Evolutionary conservation across 2,888 invertebrate genomes (phyloP).

Genomic region (Ochropleura plecta): DNA sequence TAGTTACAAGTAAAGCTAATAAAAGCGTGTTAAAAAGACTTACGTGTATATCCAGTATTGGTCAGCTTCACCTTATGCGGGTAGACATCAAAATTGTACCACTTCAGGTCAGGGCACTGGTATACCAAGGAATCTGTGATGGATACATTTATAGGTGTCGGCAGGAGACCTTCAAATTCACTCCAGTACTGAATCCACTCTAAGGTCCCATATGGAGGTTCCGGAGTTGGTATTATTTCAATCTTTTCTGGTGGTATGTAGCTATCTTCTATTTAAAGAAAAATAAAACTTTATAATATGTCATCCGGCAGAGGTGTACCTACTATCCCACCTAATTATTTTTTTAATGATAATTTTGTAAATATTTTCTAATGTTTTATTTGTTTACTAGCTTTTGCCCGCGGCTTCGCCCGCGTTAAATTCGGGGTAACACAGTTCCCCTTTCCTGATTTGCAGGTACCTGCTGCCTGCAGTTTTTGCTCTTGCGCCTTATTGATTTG

Average conservation of each 20-base stretch:
- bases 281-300: neutral
- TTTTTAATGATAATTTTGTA: too few species aligned
- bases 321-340: too few species aligned
- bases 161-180: constrained; percentile 79
- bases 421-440: too few species aligned
- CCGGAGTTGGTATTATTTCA: constrained; percentile 60
- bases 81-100: constrained; percentile 90
- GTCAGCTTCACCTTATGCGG: constrained; percentile 92
- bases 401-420: too few species aligned
- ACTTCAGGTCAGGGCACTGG: constrained; percentile 87
- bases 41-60: constrained; percentile 93
- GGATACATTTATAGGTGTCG: constrained; percentile 83
- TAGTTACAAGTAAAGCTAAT: too few species aligned
- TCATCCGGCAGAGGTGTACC: too few species aligned
- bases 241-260: constrained; percentile 62
- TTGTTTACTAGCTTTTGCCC: too few species aligned
- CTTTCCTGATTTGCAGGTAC: too few species aligned
- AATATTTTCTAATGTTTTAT: too few species aligned
- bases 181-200: constrained; percentile 83
- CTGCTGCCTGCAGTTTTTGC: too few species aligned
- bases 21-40: neutral
- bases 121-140: constrained; percentile 82
- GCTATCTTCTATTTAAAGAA: constrained; percentile 6
- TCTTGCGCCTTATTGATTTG: too few species aligned
- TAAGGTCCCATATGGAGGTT: constrained; percentile 75